phyloP scores from a whole-genome alignment of 2,113 vertebrate genomes.

The Rhipidura dahli region DNA sequence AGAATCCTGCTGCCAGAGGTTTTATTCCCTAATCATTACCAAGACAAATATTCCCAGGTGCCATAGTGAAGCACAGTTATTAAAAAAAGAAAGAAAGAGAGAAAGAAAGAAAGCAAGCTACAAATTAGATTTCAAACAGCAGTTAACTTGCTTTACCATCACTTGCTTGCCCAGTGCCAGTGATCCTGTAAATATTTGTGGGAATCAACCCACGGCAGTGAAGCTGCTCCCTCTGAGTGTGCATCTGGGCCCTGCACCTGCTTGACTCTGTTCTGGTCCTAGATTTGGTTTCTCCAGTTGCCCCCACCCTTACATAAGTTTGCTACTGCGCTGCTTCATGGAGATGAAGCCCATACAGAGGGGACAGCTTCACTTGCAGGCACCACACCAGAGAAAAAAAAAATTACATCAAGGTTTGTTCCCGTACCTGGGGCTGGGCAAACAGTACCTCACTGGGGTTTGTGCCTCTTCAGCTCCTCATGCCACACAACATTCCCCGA shows the following conservation, averaged over 20 bases:
- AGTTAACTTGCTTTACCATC: neutral
- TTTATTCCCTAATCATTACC: neutral
- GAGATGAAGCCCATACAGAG: neutral
- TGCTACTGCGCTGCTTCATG: neutral
- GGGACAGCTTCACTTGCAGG: neutral
- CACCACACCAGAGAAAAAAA: neutral
- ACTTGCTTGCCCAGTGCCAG: neutral
- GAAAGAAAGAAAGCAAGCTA: neutral
- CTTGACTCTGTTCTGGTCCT: neutral
- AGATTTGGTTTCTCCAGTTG: neutral
- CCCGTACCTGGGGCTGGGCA: neutral
- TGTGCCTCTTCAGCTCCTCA: neutral
- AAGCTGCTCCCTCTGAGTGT: neutral
- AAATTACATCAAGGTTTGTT: neutral
- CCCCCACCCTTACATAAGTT: accelerated
- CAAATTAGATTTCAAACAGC: neutral
- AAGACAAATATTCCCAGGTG: neutral
- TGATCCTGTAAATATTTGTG: neutral
- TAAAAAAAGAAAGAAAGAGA: neutral
- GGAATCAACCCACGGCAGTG: neutral
- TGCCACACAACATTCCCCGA: neutral
- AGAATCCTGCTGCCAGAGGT: neutral
- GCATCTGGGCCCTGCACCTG: too few relatives aligned
- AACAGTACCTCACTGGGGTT: neutral
- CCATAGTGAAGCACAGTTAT: neutral